Percentiles rank a stretch among this genome's conserved stretches.
Evolutionary conservation across 2,888 invertebrate genomes (phyloP).

Genomic region (Epistrophella euchroma): DNA sequence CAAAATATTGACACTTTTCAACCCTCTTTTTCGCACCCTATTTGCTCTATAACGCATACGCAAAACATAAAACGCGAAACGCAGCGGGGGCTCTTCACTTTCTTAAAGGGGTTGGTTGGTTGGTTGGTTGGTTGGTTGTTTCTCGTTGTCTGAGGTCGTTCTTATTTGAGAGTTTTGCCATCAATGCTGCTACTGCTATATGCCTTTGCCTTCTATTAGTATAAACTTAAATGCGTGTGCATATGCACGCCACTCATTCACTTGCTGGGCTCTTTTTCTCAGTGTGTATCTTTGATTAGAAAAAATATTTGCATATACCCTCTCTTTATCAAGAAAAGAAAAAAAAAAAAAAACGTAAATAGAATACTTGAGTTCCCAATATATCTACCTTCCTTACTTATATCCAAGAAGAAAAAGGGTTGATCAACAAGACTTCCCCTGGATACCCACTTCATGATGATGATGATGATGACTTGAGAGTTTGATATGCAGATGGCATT

Average conservation of each 20-base stretch:
- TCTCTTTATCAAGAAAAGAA: not conserved
- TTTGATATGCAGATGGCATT: not conserved
- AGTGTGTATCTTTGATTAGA: slow-evolving; percentile 26
- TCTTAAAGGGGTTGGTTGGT: slow-evolving; percentile 32
- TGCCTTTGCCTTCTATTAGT: not conserved
- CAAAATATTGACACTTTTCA: slow-evolving; percentile 62
- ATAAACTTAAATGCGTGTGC: slow-evolving; percentile 51
- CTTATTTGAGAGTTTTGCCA: slow-evolving; percentile 21
- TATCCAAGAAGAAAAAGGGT: slow-evolving; percentile 9
- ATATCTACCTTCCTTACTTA: not conserved
- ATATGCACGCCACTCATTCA: slow-evolving; percentile 9
- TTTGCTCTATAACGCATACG: slow-evolving; percentile 35
- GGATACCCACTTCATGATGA: slow-evolving; percentile 24
- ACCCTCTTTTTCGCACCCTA: slow-evolving; percentile 66
- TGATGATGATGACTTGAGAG: slow-evolving; percentile 45
- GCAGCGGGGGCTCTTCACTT: slow-evolving; percentile 20
- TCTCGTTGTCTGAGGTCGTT: slow-evolving; percentile 64
- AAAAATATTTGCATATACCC: slow-evolving; percentile 57
- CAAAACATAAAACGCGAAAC: slow-evolving; percentile 29
- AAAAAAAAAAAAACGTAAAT: slow-evolving; percentile 48
- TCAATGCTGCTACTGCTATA: slow-evolving; percentile 31
- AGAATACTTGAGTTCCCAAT: slow-evolving; percentile 58
- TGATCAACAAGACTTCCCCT: slow-evolving; percentile 42
- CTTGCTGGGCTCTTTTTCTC: not conserved
- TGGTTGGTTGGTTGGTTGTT: not conserved